phyloP scores from a whole-genome alignment of 2,888 invertebrate genomes.

The Ferrisia virgata region DNA sequence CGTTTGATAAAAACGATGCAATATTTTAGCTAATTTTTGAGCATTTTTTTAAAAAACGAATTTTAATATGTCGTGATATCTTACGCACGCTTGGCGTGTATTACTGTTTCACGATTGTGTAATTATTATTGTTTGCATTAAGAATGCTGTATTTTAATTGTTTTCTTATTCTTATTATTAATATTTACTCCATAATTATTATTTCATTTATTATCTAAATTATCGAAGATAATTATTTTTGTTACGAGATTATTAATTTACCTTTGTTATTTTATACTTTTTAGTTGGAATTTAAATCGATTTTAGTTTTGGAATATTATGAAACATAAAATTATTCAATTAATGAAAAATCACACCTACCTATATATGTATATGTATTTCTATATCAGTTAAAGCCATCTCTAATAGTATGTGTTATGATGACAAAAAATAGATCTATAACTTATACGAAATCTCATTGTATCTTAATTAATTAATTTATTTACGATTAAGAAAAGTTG shows the following conservation, averaged over 20 bases:
- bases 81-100: neutral
- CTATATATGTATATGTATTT: too few relatives aligned
- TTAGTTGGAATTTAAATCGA: neutral
- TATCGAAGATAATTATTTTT: neutral
- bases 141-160: slow-evolving; percentile 18
- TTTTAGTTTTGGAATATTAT: neutral
- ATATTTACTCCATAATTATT: neutral
- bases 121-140: neutral
- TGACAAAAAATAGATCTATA: neutral
- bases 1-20: neutral
- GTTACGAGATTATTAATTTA: neutral
- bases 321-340: neutral
- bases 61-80: neutral
- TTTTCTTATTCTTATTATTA: neutral
- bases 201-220: neutral
- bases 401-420: neutral
- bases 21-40: neutral
- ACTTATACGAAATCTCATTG: neutral
- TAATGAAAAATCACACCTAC: neutral
- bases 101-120: neutral
- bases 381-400: neutral
- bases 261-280: neutral
- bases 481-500: neutral
- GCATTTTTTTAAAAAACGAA: neutral
- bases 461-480: neutral